phyloP scores from a whole-genome alignment of 2,888 invertebrate genomes.

The Ophion costatus region DNA sequence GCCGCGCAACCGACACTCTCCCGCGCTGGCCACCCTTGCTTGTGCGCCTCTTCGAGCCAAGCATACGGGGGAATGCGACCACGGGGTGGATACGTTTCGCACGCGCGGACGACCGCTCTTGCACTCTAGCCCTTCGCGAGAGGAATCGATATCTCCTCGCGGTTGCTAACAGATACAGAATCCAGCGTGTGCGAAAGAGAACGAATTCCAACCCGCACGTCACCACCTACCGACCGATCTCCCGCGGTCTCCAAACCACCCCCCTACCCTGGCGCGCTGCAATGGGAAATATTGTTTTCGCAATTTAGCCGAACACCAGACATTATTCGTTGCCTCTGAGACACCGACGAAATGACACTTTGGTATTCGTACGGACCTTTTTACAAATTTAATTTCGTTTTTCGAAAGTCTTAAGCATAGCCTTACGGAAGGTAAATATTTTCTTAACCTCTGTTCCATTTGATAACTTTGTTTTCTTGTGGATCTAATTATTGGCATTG shows the following conservation, averaged over 20 bases:
- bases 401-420: no score
- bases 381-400: no score
- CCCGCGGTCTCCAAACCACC: background rate
- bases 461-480: no score
- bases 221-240: conserved; percentile 8
- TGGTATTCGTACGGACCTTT: no score
- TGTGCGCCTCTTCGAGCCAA: background rate
- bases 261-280: background rate
- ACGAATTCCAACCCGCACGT: conserved; percentile 29
- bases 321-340: no score
- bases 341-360: no score
- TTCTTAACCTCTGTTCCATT: no score
- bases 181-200: conserved; percentile 18
- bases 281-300: conserved; percentile 72
- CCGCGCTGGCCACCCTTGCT: background rate
- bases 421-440: no score
- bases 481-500: no score
- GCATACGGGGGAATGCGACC: conserved; percentile 42
- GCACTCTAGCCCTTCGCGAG: conserved; percentile 43
- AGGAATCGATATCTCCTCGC: conserved; percentile 59
- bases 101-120: conserved; percentile 50
- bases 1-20: conserved; percentile 1
- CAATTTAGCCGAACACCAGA: conserved; percentile 65
- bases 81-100: conserved; percentile 39
- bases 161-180: conserved; percentile 52